These are phyloP conservation scores for Bubo blakistoni DNA, from an alignment of 2,113 vertebrate genomes.

Conservation along the genomic window DNA sequence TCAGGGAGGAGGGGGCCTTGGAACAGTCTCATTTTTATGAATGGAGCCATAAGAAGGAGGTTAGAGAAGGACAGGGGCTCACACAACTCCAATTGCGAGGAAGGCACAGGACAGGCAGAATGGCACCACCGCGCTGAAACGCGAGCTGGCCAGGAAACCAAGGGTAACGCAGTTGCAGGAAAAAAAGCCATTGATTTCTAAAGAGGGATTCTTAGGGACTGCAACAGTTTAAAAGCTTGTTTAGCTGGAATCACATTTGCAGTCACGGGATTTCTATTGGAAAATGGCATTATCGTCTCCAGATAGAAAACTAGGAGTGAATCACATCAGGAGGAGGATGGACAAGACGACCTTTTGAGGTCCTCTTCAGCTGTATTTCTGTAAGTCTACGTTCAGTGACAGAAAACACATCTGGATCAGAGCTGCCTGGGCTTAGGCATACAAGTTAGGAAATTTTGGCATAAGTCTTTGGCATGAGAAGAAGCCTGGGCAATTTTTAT, in stretches of 20 bases:
- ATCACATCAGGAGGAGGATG: not conserved
- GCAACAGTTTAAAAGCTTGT: conserved; percentile 20
- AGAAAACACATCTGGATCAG: not conserved
- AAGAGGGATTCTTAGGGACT: not conserved
- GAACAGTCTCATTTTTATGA: not conserved
- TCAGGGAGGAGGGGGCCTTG: not conserved
- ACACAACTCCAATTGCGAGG: rapidly evolving
- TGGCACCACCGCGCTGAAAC: not conserved
- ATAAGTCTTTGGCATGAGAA: not conserved
- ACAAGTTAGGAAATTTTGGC: conserved; percentile 9
- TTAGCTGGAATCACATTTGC: conserved; percentile 24
- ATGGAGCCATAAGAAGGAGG: not conserved
- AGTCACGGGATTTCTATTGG: not conserved
- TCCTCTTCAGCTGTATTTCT: not conserved
- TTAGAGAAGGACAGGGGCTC: not conserved
- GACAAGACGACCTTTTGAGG: conserved; percentile 3
- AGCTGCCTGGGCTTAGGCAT: not conserved
- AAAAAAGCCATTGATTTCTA: not conserved
- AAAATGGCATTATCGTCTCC: not conserved
- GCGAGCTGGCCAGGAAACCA: not conserved
- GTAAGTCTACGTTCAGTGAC: not conserved
- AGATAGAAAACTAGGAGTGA: not conserved
- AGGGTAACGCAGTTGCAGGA: not conserved
- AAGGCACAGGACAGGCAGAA: not conserved
- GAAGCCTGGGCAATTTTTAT: not conserved